phyloP scores from a whole-genome alignment of 2,113 vertebrate genomes.

The Neopipo cinnamomea region DNA sequence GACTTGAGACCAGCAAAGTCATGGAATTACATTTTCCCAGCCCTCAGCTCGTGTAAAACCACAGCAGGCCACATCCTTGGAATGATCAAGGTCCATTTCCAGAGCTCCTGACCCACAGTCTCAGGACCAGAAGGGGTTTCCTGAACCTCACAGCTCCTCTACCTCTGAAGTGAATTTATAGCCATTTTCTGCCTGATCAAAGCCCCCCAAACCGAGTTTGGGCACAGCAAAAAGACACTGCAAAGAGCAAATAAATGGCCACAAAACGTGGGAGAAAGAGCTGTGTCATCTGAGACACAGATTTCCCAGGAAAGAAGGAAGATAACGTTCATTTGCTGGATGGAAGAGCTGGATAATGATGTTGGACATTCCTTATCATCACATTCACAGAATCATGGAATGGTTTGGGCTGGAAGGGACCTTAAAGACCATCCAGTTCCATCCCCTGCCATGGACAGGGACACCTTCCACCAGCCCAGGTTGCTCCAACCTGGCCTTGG shows the following conservation, averaged over 20 bases:
- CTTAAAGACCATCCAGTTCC: background rate
- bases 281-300: rapidly evolving
- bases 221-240: background rate
- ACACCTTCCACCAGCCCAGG: background rate
- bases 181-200: background rate
- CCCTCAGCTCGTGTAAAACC: rapidly evolving
- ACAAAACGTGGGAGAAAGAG: background rate
- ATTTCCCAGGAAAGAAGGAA: background rate
- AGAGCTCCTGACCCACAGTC: background rate
- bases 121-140: background rate
- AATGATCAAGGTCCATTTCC: background rate
- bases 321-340: background rate
- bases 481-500: background rate
- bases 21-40: rapidly evolving
- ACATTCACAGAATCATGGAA: background rate
- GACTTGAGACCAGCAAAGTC: background rate
- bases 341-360: background rate
- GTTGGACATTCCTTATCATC: background rate
- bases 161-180: rapidly evolving
- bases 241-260: background rate
- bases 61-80: background rate
- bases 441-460: background rate
- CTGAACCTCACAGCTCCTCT: background rate
- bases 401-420: background rate
- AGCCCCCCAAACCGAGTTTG: background rate